Conservation (phyloP, 2,888 invertebrate species). For the Agonopterix heracliana region DNA sequence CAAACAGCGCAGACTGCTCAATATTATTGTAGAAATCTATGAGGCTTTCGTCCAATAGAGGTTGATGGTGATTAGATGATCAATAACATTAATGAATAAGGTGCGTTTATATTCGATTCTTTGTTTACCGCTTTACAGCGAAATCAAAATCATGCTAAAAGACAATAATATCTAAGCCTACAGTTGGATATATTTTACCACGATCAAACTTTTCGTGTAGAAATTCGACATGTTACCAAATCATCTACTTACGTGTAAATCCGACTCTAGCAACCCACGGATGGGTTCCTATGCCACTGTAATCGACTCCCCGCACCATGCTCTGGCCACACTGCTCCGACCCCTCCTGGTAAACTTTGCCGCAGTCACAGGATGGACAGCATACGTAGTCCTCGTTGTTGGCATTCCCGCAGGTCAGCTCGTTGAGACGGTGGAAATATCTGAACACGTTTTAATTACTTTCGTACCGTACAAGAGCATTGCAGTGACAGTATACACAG, state of each 20-base stretch:
- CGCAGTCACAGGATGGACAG: constrained; percentile 74
- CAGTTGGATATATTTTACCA: no score
- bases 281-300: constrained; percentile 82
- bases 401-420: constrained; percentile 77
- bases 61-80: no score
- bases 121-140: no score
- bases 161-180: no score
- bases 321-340: constrained; percentile 78
- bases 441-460: constrained; percentile 23
- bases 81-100: no score
- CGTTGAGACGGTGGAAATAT: constrained; percentile 72
- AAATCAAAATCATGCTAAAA: no score
- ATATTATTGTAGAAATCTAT: no score
- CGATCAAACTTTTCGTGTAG: no score
- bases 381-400: constrained; percentile 77
- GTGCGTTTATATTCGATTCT: no score
- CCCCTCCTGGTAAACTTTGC: constrained; percentile 50
- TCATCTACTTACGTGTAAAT: constrained; percentile 79
- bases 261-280: constrained; percentile 87
- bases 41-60: no score
- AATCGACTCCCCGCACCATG: constrained; percentile 79
- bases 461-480: not conserved
- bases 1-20: no score
- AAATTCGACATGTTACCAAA: not conserved
- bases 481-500: no score